Percentiles rank a stretch among this genome's conserved stretches.
Evolutionary conservation across 2,113 vertebrate species (phyloP).

Genomic region (Halcyon senegalensis): DNA sequence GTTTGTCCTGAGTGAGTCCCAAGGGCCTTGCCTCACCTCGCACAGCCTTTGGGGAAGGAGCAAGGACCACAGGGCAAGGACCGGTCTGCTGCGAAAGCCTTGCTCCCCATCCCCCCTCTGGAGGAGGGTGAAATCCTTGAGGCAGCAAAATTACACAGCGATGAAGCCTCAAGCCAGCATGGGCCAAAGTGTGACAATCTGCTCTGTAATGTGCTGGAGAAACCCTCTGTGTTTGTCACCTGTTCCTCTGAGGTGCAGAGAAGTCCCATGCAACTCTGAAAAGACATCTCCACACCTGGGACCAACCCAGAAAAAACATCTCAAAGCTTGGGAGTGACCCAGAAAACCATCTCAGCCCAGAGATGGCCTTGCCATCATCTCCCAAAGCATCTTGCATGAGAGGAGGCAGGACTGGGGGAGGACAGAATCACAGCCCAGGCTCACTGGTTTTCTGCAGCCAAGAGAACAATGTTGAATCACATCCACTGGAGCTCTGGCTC

Average conservation of each 20-base stretch:
- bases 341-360: background rate
- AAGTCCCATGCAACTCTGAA: background rate
- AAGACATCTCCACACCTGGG: background rate
- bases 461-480: background rate
- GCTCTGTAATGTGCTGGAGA: accelerated
- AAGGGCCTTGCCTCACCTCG: accelerated
- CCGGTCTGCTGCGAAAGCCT: background rate
- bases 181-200: accelerated
- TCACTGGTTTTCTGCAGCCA: background rate
- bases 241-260: background rate
- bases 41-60: background rate
- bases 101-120: accelerated
- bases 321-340: background rate
- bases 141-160: background rate
- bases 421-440: background rate
- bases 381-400: background rate
- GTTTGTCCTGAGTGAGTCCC: background rate
- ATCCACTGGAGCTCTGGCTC: background rate
- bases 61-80: background rate
- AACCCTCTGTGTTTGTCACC: background rate
- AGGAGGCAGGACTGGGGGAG: background rate
- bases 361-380: background rate
- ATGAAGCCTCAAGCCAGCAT: accelerated
- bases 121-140: background rate
- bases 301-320: background rate